Evolutionary conservation across 2,888 invertebrate genomes (phyloP).

Genomic region (Phortica okadai): DNA sequence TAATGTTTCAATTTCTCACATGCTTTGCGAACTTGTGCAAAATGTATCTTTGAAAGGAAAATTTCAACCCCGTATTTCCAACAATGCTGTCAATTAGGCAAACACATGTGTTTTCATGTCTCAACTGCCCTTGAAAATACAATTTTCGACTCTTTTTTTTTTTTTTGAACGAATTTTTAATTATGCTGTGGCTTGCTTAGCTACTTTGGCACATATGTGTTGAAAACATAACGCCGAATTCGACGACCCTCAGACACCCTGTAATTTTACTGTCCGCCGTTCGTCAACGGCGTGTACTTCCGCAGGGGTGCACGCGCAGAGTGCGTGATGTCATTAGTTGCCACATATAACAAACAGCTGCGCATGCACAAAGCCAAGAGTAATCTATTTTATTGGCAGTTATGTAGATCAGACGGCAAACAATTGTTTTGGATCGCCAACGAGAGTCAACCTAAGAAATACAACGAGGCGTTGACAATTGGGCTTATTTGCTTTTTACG

Average conservation of each 20-base stretch:
- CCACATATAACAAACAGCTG: constrained; percentile 55
- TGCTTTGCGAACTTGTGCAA: constrained; percentile 6
- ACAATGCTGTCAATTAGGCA: background rate
- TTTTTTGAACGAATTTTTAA: constrained; percentile 26
- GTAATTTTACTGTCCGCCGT: constrained; percentile 40
- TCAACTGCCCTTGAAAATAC: constrained; percentile 10
- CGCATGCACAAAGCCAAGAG: constrained; percentile 58
- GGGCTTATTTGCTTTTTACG: constrained; percentile 66
- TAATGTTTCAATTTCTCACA: background rate
- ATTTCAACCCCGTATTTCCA: constrained; percentile 17
- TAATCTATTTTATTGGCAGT: constrained; percentile 30
- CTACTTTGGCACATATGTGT: constrained; percentile 51
- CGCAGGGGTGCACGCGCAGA: background rate
- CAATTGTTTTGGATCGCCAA: background rate
- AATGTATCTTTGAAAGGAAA: constrained; percentile 34
- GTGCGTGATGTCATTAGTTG: background rate
- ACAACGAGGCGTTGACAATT: constrained; percentile 59
- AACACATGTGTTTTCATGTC: background rate
- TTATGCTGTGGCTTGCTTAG: constrained; percentile 49
- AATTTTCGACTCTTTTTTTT: background rate
- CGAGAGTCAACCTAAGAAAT: background rate
- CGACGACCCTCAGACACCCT: constrained; percentile 54
- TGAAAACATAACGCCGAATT: background rate
- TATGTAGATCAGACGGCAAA: constrained; percentile 8
- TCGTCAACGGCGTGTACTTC: background rate